Percentiles rank a stretch among this genome's conserved stretches.
These are phyloP conservation scores for Fragum sueziense DNA, from an alignment of 2,888 invertebrate genomes.

Conservation along the genomic window DNA sequence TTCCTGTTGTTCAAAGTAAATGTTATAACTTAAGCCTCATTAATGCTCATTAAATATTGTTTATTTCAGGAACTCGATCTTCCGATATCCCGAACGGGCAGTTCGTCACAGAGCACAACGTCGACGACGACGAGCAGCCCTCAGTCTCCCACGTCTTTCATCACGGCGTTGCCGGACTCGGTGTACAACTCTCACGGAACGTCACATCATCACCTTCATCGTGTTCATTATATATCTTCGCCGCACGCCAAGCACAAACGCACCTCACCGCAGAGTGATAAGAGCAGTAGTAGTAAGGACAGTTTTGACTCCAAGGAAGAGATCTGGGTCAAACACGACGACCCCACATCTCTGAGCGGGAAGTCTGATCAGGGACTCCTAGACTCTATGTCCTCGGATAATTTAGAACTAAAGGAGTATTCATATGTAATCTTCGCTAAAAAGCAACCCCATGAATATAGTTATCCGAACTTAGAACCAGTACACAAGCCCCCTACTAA, in stretches of 20 bases:
- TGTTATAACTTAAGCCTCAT: too few relatives aligned
- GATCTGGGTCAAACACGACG: slow-evolving; percentile 75
- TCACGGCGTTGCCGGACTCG: slow-evolving; percentile 73
- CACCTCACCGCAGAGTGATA: slow-evolving; percentile 73
- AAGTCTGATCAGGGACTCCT: slow-evolving; percentile 75
- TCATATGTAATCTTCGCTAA: slow-evolving; percentile 76
- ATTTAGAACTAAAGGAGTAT: slow-evolving; percentile 72
- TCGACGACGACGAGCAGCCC: slow-evolving; percentile 80
- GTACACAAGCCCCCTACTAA: slow-evolving; percentile 73
- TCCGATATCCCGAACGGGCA: slow-evolving; percentile 88
- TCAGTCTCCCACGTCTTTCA: slow-evolving; percentile 72
- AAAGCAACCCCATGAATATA: slow-evolving; percentile 88
- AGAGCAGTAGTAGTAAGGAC: slow-evolving; percentile 69
- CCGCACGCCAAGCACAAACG: slow-evolving; percentile 62
- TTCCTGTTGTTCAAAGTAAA: too few relatives aligned
- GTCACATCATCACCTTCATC: slow-evolving; percentile 83
- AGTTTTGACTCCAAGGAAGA: slow-evolving; percentile 69
- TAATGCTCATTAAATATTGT: too few relatives aligned
- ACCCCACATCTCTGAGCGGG: slow-evolving; percentile 70
- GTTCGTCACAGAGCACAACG: slow-evolving; percentile 81
- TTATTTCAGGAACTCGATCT: slow-evolving; percentile 91
- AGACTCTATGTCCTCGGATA: slow-evolving; percentile 62
- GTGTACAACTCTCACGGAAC: slow-evolving; percentile 72
- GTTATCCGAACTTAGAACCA: slow-evolving; percentile 88
- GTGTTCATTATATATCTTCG: slow-evolving; percentile 86